Evolutionary conservation across 2,797 vertebrate genomes (phyloP), one percentile per base, ranked within the genome.

Genomic region (Crocidura indochinensis): DNA sequence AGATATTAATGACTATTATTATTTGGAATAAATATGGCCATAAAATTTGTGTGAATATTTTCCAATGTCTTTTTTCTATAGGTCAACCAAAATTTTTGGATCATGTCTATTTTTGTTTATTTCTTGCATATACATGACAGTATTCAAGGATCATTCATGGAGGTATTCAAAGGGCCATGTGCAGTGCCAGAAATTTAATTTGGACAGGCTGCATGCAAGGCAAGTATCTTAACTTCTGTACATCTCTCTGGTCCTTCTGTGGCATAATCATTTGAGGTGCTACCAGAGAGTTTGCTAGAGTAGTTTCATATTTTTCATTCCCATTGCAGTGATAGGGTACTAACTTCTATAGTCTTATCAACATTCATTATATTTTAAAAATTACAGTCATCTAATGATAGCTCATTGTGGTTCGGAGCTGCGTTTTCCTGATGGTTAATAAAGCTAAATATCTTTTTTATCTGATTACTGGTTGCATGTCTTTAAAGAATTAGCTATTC

Each of bases 401-500:
- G 31, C 72, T 91, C 51, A 56, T 1, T 84, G 51, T 15, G 38
- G 73, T 71, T 91, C 75, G 86, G 68, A 76, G 49, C 15, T 60
- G 14, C 22, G 73, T 29, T 84, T 73, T 53, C 38, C 24, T 77
- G 24, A 62, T 47, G 2, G 19, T 47, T 84, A 90, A 67, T 53
- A 73, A 87, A 49, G 8, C 1, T 68, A 49, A 88, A 4, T 3
- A 91, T 60, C n/a, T 82, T 82, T 38, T 82, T 47, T 72, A 78
- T 14, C 1, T 53, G 31, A 62, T 62, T 84, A 64, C 62, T 44
- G 31, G 27, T 60, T 72, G 65, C 38, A 8, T 46, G 62, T 82
- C n/a, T 92, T 74, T 92, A 51, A 53, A 67, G 73, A 84, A n/a
- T 0, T 62, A 38, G 78, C 75, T 93, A 62, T 74, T 79, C 8